phyloP scores from a whole-genome alignment of 2,888 invertebrate species.

The Drosophila nr. medialis region DNA sequence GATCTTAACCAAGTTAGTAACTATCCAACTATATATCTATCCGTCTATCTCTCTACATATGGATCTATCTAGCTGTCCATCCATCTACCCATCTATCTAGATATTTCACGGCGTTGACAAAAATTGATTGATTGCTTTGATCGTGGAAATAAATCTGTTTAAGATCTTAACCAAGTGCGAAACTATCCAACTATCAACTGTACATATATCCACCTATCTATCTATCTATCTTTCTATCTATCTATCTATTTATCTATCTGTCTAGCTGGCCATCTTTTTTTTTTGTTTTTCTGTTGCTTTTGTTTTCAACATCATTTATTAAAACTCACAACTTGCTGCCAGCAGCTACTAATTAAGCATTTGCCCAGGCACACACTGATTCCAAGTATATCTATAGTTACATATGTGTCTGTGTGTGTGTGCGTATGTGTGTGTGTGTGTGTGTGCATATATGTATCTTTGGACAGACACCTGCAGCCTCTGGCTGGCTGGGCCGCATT shows the following conservation, averaged over 20 bases:
- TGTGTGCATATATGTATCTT: constrained; percentile 12
- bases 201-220: not conserved
- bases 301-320: constrained; percentile 53
- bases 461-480: constrained; percentile 70
- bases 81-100: too few species aligned
- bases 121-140: constrained; percentile 30
- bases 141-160: constrained; percentile 22
- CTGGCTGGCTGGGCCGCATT: constrained; percentile 66
- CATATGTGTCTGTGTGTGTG: constrained; percentile 6
- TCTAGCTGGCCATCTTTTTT: not conserved
- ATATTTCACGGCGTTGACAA: constrained; percentile 20
- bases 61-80: too few species aligned
- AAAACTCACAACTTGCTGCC: constrained; percentile 52
- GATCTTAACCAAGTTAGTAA: constrained; percentile 6
- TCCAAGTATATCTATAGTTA: constrained; percentile 18
- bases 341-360: constrained; percentile 70
- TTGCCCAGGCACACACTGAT: constrained; percentile 36
- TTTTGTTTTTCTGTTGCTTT: not conserved
- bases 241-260: not conserved
- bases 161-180: constrained; percentile 1
- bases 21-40: not conserved
- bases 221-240: not conserved
- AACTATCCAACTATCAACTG: not conserved
- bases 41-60: not conserved
- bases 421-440: not conserved